phyloP scores from a whole-genome alignment of 2,888 invertebrate species.

The Tiliacea citrago region DNA sequence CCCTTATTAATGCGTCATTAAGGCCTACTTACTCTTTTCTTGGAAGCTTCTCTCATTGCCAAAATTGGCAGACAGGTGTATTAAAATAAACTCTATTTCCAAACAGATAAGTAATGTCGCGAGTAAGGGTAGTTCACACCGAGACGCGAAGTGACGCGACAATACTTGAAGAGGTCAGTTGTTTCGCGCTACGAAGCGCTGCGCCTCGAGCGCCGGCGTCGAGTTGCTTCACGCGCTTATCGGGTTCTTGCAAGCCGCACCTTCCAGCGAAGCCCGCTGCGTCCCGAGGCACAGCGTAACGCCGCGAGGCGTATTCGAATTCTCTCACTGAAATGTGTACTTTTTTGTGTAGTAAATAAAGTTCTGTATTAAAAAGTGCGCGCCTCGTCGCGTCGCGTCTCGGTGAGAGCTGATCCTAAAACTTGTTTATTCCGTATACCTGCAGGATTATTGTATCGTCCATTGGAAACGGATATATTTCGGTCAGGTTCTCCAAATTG shows the following conservation, averaged over 20 bases:
- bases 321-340: background rate
- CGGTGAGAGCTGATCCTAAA: conserved; percentile 21
- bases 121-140: background rate
- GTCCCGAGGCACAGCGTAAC: background rate
- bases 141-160: background rate
- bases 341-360: background rate
- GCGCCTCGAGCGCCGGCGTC: background rate
- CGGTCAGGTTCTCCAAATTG: conserved; percentile 4
- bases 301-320: background rate
- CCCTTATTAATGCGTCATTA: background rate
- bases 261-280: background rate
- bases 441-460: background rate
- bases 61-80: background rate
- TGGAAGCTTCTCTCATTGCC: background rate
- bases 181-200: background rate
- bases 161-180: background rate
- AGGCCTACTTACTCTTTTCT: background rate
- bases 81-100: background rate
- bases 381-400: conserved; percentile 17
- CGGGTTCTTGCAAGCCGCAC: background rate
- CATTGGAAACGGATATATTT: conserved; percentile 8
- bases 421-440: background rate
- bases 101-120: background rate
- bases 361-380: background rate
- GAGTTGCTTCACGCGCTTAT: background rate